Base-by-base conservation (phyloP, 2,888 invertebrate genomes). In the Adelphocoris suturalis region DNA sequence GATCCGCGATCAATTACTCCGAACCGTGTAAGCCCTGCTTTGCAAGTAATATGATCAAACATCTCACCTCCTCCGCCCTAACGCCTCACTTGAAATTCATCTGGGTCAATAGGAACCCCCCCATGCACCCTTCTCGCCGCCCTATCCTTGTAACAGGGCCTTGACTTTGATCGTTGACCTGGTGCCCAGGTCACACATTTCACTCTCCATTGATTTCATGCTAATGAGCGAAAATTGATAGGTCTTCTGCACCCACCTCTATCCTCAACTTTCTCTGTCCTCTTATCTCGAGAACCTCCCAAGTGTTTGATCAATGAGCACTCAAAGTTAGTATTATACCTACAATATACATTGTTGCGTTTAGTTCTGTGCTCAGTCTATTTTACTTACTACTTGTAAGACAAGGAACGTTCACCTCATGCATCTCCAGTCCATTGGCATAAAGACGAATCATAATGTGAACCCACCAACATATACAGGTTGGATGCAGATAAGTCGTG, bases 81-180 rank as follows among this genome's bases (percentile, higher is more conserved):
- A 5, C 1, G 37, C 28, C 46, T 78, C 78, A 19, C 78, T 78
- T 78, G 78, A 78, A 46, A 78, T 78, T 78, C 78, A 78, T 78
- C 78, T 27, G 78, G 78, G 78, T 46, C 78, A 78, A 46, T 78
- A 46, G 46, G 46, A 47, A 37, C 78, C 28, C 46, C n/a, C 11
- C n/a, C n/a, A n/a, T n/a, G n/a, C n/a, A n/a, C n/a, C n/a, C 78
- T 23, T 27, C 78, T 46, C 78, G 5, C 4, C 76, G 27, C 4
- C 75, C 78, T 19, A 16, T 11, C 37, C 37, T 37, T 37, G 37
- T 7, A 37, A 7, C 13, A 5, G 52, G 61, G 85, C 85, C 85
- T 85, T 85, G 85, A 85, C 85, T 85, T 85, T 85, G 85, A 85
- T 85, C 85, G 61, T 85, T 85, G 85, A 85, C 85, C 85, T 37